A percentile compares a stretch with the other conserved stretches of the same genome.
These are phyloP conservation scores for Sebastes hubbsi DNA, from an alignment of 2,797 vertebrate species.

Conservation along the genomic window DNA sequence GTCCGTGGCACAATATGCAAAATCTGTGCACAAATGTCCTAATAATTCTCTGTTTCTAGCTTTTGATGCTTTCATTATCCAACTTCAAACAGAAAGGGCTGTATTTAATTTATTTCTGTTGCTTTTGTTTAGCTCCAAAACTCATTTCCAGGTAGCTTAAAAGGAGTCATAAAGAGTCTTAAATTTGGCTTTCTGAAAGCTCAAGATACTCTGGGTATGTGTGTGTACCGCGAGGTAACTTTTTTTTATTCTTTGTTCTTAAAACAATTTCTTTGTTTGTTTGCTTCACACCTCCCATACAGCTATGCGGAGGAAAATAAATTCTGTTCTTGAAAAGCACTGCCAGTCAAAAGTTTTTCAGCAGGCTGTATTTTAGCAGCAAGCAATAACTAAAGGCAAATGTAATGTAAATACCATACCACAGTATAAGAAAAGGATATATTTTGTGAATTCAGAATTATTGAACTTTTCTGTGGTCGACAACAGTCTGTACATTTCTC, in stretches of 20 bases:
- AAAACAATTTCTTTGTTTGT: slow-evolving; percentile 1
- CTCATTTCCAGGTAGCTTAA: slow-evolving; percentile 8
- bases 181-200: slow-evolving; percentile 43
- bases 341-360: slow-evolving; percentile 19
- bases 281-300: not conserved
- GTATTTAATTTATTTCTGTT: not conserved
- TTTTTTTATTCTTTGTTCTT: not conserved
- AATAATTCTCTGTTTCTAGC: not conserved
- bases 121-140: slow-evolving; percentile 21
- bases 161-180: not conserved
- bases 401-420: not conserved
- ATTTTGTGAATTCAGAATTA: not conserved
- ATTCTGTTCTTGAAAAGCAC: not conserved
- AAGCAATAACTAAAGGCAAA: not conserved
- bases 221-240: not conserved
- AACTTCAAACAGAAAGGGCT: slow-evolving; percentile 36
- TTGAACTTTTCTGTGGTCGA: not conserved
- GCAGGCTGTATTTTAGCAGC: not conserved
- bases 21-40: not conserved
- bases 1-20: not conserved
- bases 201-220: slow-evolving; percentile 15
- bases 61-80: slow-evolving; percentile 16
- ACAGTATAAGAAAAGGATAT: not conserved
- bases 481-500: not conserved
- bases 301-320: not conserved